Evolutionary conservation across 2,888 invertebrate species (phyloP).

Genomic region (Tetranychus truncatus): DNA sequence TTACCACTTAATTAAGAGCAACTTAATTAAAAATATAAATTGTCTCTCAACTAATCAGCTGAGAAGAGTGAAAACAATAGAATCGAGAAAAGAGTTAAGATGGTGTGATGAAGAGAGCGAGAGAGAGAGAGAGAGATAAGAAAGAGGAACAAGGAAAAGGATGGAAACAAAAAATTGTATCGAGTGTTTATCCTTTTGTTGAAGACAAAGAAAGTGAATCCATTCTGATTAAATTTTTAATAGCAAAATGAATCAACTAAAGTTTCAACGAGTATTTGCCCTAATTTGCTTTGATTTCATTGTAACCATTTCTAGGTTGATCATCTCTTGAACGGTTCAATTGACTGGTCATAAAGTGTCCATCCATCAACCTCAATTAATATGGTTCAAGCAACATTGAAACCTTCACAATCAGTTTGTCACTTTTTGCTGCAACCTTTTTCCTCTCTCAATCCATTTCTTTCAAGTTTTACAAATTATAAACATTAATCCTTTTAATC

Average conservation of each 20-base stretch:
- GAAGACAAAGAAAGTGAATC: background rate
- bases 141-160: background rate
- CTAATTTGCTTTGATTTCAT: too few relatives aligned
- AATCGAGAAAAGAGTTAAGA: background rate
- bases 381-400: background rate
- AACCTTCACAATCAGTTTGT: background rate
- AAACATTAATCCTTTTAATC: too few relatives aligned
- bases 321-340: background rate
- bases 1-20: background rate
- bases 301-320: too few relatives aligned
- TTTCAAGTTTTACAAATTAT: too few relatives aligned
- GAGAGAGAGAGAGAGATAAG: too few relatives aligned
- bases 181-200: too few relatives aligned
- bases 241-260: too few relatives aligned
- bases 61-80: background rate
- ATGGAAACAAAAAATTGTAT: background rate
- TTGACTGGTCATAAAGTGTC: background rate
- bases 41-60: background rate
- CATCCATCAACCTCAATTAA: background rate
- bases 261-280: too few relatives aligned
- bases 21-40: conserved; percentile 1
- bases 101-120: background rate
- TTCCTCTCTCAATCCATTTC: background rate
- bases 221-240: background rate
- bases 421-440: background rate